phyloP scores from a whole-genome alignment of 2,113 vertebrate species.

The Passer montanus region DNA sequence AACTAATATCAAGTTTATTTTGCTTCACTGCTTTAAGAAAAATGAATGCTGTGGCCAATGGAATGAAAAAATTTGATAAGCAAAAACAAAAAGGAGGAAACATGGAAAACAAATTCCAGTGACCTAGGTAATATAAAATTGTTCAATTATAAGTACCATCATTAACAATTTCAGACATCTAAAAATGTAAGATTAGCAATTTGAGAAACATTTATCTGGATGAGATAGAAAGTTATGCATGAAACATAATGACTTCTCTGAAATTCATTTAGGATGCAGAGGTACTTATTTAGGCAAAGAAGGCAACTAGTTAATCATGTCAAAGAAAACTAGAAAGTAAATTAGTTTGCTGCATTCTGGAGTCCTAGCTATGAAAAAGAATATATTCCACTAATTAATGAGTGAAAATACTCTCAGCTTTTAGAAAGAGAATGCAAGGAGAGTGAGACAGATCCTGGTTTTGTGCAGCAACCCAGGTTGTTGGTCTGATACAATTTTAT shows the following conservation, averaged over 20 bases:
- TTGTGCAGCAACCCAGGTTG: background rate
- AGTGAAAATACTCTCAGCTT: slow-evolving; percentile 32
- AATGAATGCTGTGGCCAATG: background rate
- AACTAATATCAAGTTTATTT: background rate
- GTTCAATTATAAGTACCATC: slow-evolving; percentile 51
- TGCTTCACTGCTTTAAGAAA: slow-evolving; percentile 26
- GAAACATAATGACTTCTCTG: slow-evolving; percentile 64
- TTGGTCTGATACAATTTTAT: background rate
- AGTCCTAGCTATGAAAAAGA: slow-evolving; percentile 54
- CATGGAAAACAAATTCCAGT: slow-evolving; percentile 36
- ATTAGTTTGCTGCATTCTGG: slow-evolving; percentile 70
- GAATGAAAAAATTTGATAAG: slow-evolving; percentile 43
- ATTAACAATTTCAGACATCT: slow-evolving; percentile 66
- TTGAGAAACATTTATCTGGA: slow-evolving; percentile 59
- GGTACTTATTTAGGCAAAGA: slow-evolving; percentile 54
- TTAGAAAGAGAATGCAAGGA: slow-evolving; percentile 15
- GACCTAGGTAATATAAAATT: slow-evolving; percentile 49
- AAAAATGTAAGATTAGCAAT: slow-evolving; percentile 63
- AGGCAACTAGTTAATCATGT: slow-evolving; percentile 71
- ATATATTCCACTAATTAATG: slow-evolving; percentile 61
- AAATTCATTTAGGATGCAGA: slow-evolving; percentile 59
- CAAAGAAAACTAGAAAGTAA: slow-evolving; percentile 64
- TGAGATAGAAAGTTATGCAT: slow-evolving; percentile 51
- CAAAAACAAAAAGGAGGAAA: slow-evolving; percentile 62
- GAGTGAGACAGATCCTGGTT: background rate